These are phyloP conservation scores for Crossocerus cetratus DNA, from an alignment of 2,888 invertebrate species.

Conservation along the genomic window DNA sequence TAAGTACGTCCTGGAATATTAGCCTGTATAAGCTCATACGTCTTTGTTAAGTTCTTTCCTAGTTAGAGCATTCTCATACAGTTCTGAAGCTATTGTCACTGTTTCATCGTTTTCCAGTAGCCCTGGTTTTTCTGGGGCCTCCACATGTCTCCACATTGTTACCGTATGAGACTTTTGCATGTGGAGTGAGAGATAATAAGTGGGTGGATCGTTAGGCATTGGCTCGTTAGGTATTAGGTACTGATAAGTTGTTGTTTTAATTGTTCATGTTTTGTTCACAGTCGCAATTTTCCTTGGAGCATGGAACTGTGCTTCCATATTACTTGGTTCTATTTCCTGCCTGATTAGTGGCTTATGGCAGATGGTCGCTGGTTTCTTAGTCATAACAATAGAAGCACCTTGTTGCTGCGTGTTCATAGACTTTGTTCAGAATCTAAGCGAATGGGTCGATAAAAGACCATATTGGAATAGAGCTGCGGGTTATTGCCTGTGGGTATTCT, in stretches of 20 bases:
- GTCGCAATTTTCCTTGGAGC: slow-evolving; percentile 91
- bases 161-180: too few species aligned
- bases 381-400: slow-evolving; percentile 95
- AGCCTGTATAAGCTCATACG: slow-evolving; percentile 18
- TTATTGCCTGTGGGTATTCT: slow-evolving; percentile 88
- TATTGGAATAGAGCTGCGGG: slow-evolving; percentile 92
- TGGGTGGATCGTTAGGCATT: too few species aligned
- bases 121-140: neutral
- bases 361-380: slow-evolving; percentile 92
- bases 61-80: neutral
- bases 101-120: neutral
- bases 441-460: slow-evolving; percentile 89
- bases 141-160: too few species aligned
- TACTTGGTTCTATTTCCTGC: slow-evolving; percentile 82
- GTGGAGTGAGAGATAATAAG: too few species aligned
- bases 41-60: neutral
- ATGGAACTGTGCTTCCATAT: slow-evolving; percentile 84
- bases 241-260: neutral
- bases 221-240: too few species aligned
- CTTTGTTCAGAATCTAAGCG: slow-evolving; percentile 91
- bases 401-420: slow-evolving; percentile 98
- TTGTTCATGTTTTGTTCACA: slow-evolving; percentile 72
- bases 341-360: slow-evolving; percentile 90
- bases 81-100: neutral
- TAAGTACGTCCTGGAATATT: slow-evolving; percentile 81